phyloP scores from a whole-genome alignment of 2,113 vertebrate genomes.

The Zosterops lateralis region DNA sequence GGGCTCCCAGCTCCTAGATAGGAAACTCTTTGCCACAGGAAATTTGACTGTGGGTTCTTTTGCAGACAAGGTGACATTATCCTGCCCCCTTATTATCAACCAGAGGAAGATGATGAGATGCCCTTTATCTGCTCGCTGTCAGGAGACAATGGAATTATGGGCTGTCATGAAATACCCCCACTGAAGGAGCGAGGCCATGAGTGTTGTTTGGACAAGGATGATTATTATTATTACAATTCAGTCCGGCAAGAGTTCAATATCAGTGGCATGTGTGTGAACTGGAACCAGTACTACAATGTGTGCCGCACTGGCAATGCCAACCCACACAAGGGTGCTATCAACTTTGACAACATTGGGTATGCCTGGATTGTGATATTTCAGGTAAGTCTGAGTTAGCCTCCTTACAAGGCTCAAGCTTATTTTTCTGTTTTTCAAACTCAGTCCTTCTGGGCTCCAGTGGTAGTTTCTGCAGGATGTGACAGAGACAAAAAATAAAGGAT shows the following conservation, averaged over 20 bases:
- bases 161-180: conserved; percentile 87
- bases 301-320: conserved; percentile 90
- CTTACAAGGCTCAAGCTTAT: neutral
- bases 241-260: conserved; percentile 80
- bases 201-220: conserved; percentile 92
- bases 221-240: conserved; percentile 82
- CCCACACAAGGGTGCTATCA: conserved; percentile 97
- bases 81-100: conserved; percentile 90
- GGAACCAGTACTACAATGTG: conserved; percentile 96
- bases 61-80: conserved; percentile 84
- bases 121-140: conserved; percentile 98
- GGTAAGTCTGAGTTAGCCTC: conserved; percentile 65
- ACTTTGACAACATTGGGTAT: conserved; percentile 97
- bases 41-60: neutral
- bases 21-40: neutral
- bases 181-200: conserved; percentile 85
- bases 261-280: conserved; percentile 92
- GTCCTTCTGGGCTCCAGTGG: neutral
- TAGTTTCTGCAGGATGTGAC: neutral
- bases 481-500: neutral
- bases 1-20: neutral
- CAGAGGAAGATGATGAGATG: conserved; percentile 91
- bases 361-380: conserved; percentile 99
- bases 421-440: neutral
- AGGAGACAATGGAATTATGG: conserved; percentile 97